phyloP scores from a whole-genome alignment of 92 coral and sea anemone genomes.

The Nematostella vectensis region DNA sequence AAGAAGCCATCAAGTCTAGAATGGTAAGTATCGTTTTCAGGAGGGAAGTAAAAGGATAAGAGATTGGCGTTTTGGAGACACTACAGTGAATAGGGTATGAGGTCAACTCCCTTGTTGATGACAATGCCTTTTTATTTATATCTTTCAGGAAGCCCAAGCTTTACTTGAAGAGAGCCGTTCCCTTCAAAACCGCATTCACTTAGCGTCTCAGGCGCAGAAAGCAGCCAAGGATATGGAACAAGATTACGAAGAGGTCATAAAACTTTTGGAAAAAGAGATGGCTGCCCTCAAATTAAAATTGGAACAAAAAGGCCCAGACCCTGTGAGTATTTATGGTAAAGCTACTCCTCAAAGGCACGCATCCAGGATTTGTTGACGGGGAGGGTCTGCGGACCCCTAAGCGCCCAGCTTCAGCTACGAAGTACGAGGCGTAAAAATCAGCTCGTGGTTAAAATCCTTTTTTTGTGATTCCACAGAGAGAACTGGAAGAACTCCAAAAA shows the following conservation, averaged over 20 bases:
- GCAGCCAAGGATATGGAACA: constrained; percentile 79
- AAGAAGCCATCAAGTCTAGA: constrained; percentile 61
- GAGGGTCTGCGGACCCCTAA: too few species aligned
- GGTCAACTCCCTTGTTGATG: too few species aligned
- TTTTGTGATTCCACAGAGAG: constrained; percentile 71
- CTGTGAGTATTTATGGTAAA: too few species aligned
- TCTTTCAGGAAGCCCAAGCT: constrained; percentile 67
- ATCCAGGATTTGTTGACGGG: too few species aligned
- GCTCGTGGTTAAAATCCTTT: too few species aligned
- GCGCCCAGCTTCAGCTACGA: too few species aligned
- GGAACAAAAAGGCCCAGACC: constrained; percentile 66
- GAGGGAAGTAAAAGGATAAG: too few species aligned
- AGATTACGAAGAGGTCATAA: constrained; percentile 88
- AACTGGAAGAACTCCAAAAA: constrained; percentile 86
- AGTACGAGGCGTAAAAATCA: too few species aligned
- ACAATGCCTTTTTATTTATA: too few species aligned
- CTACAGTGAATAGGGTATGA: too few species aligned
- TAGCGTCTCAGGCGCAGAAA: constrained; percentile 91
- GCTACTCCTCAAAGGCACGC: too few species aligned
- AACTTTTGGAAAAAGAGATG: constrained; percentile 72
- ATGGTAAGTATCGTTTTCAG: too few species aligned
- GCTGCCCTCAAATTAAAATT: constrained; percentile 54
- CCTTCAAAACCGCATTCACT: constrained; percentile 72
- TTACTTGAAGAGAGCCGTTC: constrained; percentile 78
- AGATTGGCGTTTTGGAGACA: background rate